Conservation (phyloP, 1,140 invertebrate species). For the Meloidogyne hapla region DNA sequence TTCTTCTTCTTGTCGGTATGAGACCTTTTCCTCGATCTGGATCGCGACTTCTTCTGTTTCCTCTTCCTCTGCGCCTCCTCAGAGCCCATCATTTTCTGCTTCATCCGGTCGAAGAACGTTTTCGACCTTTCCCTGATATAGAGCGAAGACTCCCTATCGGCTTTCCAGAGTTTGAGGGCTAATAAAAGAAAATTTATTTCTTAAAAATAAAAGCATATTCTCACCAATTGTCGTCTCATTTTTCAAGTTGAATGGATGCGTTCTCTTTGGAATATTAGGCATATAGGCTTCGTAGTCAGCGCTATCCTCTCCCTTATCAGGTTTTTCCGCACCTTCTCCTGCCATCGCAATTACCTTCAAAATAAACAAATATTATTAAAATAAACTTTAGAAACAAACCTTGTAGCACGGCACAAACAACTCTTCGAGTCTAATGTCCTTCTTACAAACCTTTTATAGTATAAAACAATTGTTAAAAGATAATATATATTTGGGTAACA, state of each 20-base stretch:
- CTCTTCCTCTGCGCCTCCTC: slow-evolving; percentile 4
- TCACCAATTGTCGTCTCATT: background rate
- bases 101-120: background rate
- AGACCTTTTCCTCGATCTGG: background rate
- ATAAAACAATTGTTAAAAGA: too few relatives aligned
- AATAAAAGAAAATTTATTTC: background rate
- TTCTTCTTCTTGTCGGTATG: background rate
- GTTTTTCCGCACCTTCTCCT: background rate
- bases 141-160: background rate
- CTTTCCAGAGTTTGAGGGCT: slow-evolving; percentile 2
- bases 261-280: background rate
- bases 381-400: background rate
- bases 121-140: background rate
- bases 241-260: background rate
- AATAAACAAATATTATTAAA: background rate
- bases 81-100: background rate
- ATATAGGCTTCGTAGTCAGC: slow-evolving; percentile 2
- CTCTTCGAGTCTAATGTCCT: too few relatives aligned
- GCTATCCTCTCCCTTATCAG: background rate
- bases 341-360: background rate
- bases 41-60: background rate
- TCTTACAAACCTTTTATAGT: too few relatives aligned
- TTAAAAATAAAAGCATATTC: background rate
- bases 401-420: background rate
- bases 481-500: too few relatives aligned